These are phyloP conservation scores for Heliothis virescens DNA, from an alignment of 1,140 invertebrate genomes.

Conservation along the genomic window DNA sequence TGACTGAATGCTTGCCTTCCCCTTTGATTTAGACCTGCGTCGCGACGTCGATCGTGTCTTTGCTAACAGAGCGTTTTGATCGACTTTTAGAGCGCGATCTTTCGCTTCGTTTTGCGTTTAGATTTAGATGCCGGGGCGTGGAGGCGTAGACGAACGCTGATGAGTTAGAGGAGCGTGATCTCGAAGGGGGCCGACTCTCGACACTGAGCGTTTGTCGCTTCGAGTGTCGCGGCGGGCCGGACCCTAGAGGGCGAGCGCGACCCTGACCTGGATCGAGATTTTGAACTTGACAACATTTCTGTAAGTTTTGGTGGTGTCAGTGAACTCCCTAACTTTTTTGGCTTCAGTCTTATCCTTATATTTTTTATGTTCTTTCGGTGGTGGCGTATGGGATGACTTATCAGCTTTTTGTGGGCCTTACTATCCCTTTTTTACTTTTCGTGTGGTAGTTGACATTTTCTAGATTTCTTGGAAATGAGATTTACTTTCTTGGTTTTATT, in stretches of 20 bases:
- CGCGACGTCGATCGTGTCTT: slow-evolving; percentile 67
- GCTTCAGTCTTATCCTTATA: slow-evolving; percentile 60
- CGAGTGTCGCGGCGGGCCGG: slow-evolving; percentile 57
- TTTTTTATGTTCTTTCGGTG: slow-evolving; percentile 67
- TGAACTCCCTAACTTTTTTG: slow-evolving; percentile 68
- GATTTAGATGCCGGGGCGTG: slow-evolving; percentile 61
- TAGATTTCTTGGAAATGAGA: slow-evolving; percentile 60
- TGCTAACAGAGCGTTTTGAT: slow-evolving; percentile 62
- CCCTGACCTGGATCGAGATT: slow-evolving; percentile 67
- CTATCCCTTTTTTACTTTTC: slow-evolving; percentile 54
- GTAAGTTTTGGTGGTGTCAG: slow-evolving; percentile 77
- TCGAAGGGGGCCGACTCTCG: slow-evolving; percentile 57
- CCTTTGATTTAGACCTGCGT: slow-evolving; percentile 63
- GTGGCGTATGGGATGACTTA: slow-evolving; percentile 67
- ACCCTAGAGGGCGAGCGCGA: neutral
- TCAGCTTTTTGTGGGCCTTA: slow-evolving; percentile 58
- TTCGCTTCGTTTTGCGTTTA: slow-evolving; percentile 62
- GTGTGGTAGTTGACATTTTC: slow-evolving; percentile 63
- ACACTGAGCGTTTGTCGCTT: slow-evolving; percentile 63
- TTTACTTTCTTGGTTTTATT: slow-evolving; percentile 57
- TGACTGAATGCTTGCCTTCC: slow-evolving; percentile 59
- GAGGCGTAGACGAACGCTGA: slow-evolving; percentile 61
- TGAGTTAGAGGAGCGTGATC: slow-evolving; percentile 60
- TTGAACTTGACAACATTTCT: slow-evolving; percentile 69
- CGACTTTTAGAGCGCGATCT: slow-evolving; percentile 63